phyloP scores from a whole-genome alignment of 1,140 invertebrate genomes.

The Drosophila tropicalis region DNA sequence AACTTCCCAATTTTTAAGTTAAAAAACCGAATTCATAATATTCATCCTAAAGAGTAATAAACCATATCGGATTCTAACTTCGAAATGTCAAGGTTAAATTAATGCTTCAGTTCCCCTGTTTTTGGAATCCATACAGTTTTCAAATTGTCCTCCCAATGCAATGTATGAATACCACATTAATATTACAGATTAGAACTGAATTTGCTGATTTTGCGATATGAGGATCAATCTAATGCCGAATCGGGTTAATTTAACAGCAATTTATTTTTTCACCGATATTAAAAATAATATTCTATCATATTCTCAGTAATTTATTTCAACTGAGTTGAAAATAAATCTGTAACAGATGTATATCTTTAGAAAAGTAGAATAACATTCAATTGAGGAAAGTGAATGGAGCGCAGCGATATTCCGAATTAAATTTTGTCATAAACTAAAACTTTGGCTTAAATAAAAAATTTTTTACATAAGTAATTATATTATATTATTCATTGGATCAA shows the following conservation, averaged over 20 bases:
- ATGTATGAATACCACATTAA: not conserved
- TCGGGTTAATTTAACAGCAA: not conserved
- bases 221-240: not conserved
- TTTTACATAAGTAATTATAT: not conserved
- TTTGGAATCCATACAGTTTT: not conserved
- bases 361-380: not conserved
- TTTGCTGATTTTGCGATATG: not conserved
- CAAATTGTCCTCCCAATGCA: not conserved
- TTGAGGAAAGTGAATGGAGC: not conserved
- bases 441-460: conserved; percentile 4
- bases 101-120: not conserved
- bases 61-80: not conserved
- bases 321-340: not conserved
- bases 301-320: not conserved
- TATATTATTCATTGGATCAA: not conserved
- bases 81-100: not conserved
- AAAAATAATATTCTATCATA: not conserved
- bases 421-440: not conserved
- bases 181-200: conserved; percentile 2
- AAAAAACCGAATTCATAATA: not conserved
- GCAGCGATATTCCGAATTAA: not conserved
- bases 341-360: conserved; percentile 6
- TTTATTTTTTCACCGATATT: not conserved
- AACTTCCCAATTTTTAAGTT: conserved; percentile 6
- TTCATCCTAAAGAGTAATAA: not conserved